These are phyloP conservation scores for Phrynosoma platyrhinos DNA, from an alignment of 2,113 vertebrate species.

Conservation along the genomic window DNA sequence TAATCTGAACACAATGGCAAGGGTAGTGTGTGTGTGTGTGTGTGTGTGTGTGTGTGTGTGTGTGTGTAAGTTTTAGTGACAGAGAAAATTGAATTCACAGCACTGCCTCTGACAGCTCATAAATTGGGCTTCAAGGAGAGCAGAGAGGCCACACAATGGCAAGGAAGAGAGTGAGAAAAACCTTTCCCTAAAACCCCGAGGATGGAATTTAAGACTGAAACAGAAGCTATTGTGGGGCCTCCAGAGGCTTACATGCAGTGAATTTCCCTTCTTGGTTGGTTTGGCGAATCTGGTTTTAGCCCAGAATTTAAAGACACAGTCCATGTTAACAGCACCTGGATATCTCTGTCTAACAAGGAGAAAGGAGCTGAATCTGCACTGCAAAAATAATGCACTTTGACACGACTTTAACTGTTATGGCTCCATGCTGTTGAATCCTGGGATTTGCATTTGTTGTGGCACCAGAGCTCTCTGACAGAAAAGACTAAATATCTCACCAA, in stretches of 20 bases:
- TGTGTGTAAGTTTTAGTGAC: slow-evolving; percentile 40
- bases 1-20: slow-evolving; percentile 5
- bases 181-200: accelerated
- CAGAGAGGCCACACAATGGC: slow-evolving; percentile 12
- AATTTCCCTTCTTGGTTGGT: too few relatives aligned
- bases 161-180: slow-evolving; percentile 24
- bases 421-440: too few relatives aligned
- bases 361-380: too few relatives aligned
- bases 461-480: background rate
- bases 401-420: too few relatives aligned
- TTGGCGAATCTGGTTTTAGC: too few relatives aligned
- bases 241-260: too few relatives aligned
- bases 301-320: background rate
- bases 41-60: background rate
- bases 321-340: background rate
- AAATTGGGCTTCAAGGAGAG: slow-evolving; percentile 52
- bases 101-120: slow-evolving; percentile 42
- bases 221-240: too few relatives aligned
- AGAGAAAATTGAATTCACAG: slow-evolving; percentile 52
- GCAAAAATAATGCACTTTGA: too few relatives aligned
- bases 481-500: slow-evolving; percentile 9
- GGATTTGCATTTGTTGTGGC: too few relatives aligned
- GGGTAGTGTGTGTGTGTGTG: background rate
- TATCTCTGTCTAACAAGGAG: background rate
- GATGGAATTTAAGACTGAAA: background rate